Evolutionary conservation across 2,113 vertebrate genomes (phyloP).

Genomic region (Nyctibius bracteatus): DNA sequence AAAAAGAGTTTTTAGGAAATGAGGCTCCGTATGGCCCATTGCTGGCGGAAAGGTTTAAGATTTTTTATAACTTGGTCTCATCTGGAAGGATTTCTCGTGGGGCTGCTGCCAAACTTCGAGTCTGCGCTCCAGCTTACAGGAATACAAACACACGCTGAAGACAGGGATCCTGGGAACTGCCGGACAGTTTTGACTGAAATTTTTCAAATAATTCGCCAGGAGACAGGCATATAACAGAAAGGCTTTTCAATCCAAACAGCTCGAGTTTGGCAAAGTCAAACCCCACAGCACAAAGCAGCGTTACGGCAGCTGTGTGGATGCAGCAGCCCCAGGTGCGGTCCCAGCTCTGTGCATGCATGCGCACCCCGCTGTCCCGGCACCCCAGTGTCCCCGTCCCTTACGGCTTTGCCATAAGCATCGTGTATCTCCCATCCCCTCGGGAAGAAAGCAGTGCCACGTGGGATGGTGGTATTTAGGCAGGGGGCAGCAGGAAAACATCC

Average conservation of each 20-base stretch:
- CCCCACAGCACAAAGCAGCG: neutral
- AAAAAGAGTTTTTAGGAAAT: neutral
- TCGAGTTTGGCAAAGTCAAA: neutral
- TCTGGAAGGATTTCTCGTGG: neutral
- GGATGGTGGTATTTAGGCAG: neutral
- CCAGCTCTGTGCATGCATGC: neutral
- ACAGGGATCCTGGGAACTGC: neutral
- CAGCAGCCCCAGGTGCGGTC: neutral
- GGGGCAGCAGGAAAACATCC: fast-evolving
- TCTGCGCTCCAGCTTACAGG: neutral
- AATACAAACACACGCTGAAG: neutral
- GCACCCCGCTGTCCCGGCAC: neutral
- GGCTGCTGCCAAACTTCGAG: neutral
- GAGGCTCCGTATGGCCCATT: neutral
- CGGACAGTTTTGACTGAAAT: neutral
- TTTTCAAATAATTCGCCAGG: neutral
- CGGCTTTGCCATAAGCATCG: fast-evolving
- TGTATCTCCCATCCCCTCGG: neutral
- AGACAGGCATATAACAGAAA: neutral
- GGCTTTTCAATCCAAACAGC: neutral
- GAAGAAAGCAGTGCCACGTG: neutral
- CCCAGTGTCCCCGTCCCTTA: neutral
- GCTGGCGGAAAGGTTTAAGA: neutral
- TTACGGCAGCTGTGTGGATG: neutral
- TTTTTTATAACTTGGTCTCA: neutral